Base-by-base conservation (phyloP, 92 coral and sea anemone species). In the Phymanthus crucifer region DNA sequence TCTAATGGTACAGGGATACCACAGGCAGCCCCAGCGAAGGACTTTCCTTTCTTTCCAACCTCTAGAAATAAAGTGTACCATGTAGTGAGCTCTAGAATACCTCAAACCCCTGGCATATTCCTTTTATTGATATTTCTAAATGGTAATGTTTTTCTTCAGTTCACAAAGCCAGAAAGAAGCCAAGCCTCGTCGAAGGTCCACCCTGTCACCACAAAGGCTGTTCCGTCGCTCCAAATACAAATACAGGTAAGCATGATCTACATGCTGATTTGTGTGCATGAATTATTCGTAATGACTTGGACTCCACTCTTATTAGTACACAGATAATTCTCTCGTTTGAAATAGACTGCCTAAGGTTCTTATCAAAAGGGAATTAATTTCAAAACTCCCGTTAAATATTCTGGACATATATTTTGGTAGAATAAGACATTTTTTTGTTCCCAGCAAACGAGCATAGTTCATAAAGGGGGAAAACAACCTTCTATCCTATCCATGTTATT, bases 171-270 rank as follows among this genome's bases (percentile, higher is more conserved):
- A 54, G 58, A 81, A 75, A 31, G 87, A 83, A 66, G 73, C 32
- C 27, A 95, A 95, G 86, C 95, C 90, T 17, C 84, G 84, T 40
- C 75, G 99, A 66, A 78, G 84, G 70, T 76, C 88, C 21, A 74
- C 87, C 52, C 69, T 95, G 48, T 95, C 99, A 35, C 99, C 97
- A 43, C 97, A 89, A 33, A 85, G 92, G 70, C 84, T 95, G 5
- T 95, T 95, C 75, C 83, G 91, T 66, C 90, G 99, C 32, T 82
- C 94, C 61, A 95, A 89, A 80, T 93, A 88, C 74, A 89, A 88
- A 36, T 95, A 90, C 87, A 89, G 90, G 99, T 92, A 14, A 84
- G 89, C 32, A 24, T 61, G 5, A 0, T 24, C 32, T 24, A 19
- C 11, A 27, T 54, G 29, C 64, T 21, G 27, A 23, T 24, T 21